These are phyloP conservation scores for Percopsis omiscomaycus DNA, from an alignment of 2,797 vertebrate genomes.

Conservation along the genomic window DNA sequence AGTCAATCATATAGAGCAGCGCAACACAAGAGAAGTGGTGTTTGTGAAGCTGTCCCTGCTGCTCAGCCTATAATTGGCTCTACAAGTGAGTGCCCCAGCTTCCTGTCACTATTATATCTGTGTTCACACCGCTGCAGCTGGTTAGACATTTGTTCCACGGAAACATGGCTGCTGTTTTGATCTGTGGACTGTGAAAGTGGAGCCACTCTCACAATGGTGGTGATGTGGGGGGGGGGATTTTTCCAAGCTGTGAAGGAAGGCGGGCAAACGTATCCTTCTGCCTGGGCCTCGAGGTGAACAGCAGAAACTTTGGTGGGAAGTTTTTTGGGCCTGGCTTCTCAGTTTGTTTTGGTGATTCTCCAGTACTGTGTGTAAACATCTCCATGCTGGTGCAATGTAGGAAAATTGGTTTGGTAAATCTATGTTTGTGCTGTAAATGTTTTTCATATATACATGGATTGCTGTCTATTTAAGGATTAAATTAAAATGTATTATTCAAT, in stretches of 20 bases:
- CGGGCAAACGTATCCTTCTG: constrained; percentile 56
- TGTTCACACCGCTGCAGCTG: constrained; percentile 77
- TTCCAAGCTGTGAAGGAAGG: constrained; percentile 65
- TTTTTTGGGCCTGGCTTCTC: constrained; percentile 31
- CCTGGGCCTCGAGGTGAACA: constrained; percentile 35
- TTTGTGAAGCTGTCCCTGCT: constrained; percentile 79
- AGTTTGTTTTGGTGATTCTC: constrained; percentile 29
- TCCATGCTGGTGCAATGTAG: too few species aligned
- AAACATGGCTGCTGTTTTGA: constrained; percentile 81
- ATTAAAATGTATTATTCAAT: too few species aligned
- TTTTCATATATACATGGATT: too few species aligned
- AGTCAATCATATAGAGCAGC: constrained; percentile 81
- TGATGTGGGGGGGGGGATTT: constrained; percentile 72
- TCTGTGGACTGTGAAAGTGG: constrained; percentile 82
- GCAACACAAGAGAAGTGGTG: constrained; percentile 77
- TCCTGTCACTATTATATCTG: constrained; percentile 83
- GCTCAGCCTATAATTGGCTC: constrained; percentile 73
- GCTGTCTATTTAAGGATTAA: too few species aligned
- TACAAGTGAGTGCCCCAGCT: constrained; percentile 82
- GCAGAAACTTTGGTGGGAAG: constrained; percentile 30
- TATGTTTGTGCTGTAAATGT: too few species aligned
- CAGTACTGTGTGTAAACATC: constrained; percentile 10
- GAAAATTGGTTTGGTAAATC: too few species aligned
- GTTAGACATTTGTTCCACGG: constrained; percentile 77
- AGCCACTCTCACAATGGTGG: constrained; percentile 72